Evolutionary conservation across 2,888 invertebrate genomes (phyloP).

Genomic region (Tetramorium bicarinatum): DNA sequence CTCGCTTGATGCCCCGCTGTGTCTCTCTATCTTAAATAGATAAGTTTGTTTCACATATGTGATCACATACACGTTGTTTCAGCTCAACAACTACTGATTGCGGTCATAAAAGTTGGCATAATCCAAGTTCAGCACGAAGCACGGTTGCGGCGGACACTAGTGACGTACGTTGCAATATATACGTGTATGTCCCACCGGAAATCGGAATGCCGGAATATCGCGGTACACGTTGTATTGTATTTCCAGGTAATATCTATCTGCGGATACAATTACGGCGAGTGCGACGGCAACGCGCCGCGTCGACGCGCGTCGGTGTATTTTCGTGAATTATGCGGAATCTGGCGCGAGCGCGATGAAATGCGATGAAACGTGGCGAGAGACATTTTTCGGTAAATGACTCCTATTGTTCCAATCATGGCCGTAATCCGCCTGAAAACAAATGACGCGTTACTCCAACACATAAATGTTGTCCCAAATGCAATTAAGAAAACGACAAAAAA

Average conservation of each 20-base stretch:
- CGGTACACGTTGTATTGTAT: conserved; percentile 20
- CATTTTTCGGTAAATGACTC: conserved; percentile 4
- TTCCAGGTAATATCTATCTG: conserved; percentile 30
- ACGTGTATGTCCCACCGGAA: conserved; percentile 9
- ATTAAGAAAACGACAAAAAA: background rate
- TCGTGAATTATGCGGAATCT: conserved; percentile 21
- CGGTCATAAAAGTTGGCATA: conserved; percentile 41
- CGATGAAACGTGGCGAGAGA: background rate
- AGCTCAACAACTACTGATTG: background rate
- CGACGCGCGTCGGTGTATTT: conserved; percentile 12
- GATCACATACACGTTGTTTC: background rate
- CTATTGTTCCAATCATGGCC: background rate
- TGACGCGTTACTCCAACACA: background rate
- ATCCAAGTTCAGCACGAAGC: conserved; percentile 32
- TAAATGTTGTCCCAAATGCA: background rate
- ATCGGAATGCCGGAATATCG: conserved; percentile 26
- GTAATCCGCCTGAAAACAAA: background rate
- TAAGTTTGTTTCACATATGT: conserved; percentile 18
- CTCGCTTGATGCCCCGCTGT: background rate
- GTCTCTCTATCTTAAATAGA: background rate
- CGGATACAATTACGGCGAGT: conserved; percentile 32
- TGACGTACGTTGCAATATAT: conserved; percentile 12
- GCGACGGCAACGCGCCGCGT: background rate
- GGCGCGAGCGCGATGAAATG: background rate
- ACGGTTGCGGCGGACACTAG: background rate